These are phyloP conservation scores for Blastobasis adustella DNA, from an alignment of 2,888 invertebrate genomes.

Conservation along the genomic window DNA sequence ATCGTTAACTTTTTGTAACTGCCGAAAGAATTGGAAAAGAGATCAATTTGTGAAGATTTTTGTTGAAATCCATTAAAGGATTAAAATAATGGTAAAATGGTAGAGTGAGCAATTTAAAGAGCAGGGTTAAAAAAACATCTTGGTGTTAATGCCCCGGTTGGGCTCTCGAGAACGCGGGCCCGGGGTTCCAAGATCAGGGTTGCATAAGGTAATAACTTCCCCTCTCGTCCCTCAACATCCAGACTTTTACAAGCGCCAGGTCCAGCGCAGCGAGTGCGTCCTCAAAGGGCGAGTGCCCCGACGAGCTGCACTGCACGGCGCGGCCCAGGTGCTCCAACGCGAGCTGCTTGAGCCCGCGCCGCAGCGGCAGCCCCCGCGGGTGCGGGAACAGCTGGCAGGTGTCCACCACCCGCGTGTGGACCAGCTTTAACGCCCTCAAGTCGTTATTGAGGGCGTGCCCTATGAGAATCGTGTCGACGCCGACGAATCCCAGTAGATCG, in stretches of 20 bases:
- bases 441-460: constrained; percentile 98
- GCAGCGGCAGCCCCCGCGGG: constrained; percentile 85
- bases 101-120: too few relatives aligned
- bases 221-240: too few relatives aligned
- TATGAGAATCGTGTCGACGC: constrained; percentile 89
- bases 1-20: too few relatives aligned
- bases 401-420: constrained; percentile 91
- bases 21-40: too few relatives aligned
- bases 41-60: too few relatives aligned
- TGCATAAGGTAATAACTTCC: too few relatives aligned
- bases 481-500: constrained; percentile 86
- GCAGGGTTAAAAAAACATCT: too few relatives aligned
- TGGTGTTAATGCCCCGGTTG: constrained; percentile 90
- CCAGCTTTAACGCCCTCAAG: constrained; percentile 86
- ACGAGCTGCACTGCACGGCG: constrained; percentile 83
- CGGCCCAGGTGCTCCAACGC: constrained; percentile 82
- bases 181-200: constrained; percentile 93
- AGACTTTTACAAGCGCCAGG: constrained; percentile 85
- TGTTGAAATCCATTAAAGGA: too few relatives aligned
- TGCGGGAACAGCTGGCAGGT: constrained; percentile 94
- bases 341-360: constrained; percentile 87
- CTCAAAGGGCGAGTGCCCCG: constrained; percentile 93
- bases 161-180: constrained; percentile 89
- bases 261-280: constrained; percentile 94
- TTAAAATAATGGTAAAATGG: too few relatives aligned